Evolutionary conservation across 2,113 vertebrate genomes (phyloP).

Genomic region (Catharus fuscescens): DNA sequence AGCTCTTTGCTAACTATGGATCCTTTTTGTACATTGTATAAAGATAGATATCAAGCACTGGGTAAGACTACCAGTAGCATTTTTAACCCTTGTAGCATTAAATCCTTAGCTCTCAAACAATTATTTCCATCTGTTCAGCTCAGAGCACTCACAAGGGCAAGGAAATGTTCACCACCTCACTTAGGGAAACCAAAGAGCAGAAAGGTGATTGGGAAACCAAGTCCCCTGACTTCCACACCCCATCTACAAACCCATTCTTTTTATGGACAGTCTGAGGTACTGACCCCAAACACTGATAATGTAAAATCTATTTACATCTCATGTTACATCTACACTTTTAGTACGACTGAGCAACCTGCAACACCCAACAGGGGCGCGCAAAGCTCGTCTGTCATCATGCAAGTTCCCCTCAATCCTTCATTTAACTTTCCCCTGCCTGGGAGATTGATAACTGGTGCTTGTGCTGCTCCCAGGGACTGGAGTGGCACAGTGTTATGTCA

Average conservation of each 20-base stretch:
- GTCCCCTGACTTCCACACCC: not conserved
- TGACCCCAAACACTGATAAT: not conserved
- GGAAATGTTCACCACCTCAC: not conserved
- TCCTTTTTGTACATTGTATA: not conserved
- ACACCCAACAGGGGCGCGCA: not conserved
- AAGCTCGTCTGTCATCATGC: not conserved
- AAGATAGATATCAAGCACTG: not conserved
- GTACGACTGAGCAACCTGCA: not conserved
- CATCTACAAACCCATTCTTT: not conserved
- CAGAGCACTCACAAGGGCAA: not conserved
- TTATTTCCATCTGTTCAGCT: not conserved
- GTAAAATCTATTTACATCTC: conserved; percentile 12
- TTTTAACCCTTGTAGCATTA: not conserved
- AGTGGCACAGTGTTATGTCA: not conserved
- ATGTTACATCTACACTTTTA: not conserved
- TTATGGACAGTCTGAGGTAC: not conserved
- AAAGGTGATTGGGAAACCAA: not conserved
- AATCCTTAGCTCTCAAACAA: not conserved
- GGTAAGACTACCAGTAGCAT: not conserved
- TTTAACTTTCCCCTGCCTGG: not conserved
- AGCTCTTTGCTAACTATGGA: not conserved
- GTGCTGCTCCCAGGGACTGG: not conserved
- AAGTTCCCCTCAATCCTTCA: not conserved
- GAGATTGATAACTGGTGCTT: conserved; percentile 17
- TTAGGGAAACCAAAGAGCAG: not conserved